Base-by-base conservation (phyloP, 2,113 vertebrate genomes). In the Willisornis vidua region DNA sequence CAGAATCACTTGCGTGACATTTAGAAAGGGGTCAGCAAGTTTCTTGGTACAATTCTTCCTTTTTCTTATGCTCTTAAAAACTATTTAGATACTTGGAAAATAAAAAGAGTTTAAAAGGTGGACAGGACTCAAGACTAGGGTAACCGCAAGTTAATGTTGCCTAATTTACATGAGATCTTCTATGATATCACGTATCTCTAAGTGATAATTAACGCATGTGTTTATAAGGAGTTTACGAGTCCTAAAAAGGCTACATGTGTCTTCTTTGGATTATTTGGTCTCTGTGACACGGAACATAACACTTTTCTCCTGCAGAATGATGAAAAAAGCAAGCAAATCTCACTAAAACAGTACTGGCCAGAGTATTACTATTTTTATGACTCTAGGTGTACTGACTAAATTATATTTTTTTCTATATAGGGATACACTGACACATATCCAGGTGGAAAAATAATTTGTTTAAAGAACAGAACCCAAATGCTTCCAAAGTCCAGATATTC, bases 1-100 rank as follows among this genome's bases (percentile, higher is more conserved):
- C 72, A 76, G 46, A 92, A 88, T 80, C 43, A 51, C 79, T 95
- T 59, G 35, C 41, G 61, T 90, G 90, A 89, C 82, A 87, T 93
- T 95, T 83, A 79, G 78, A 85, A 88, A 91, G 51, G 68, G 88
- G 79, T 94, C 83, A 88, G 79, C 31, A 88, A 86, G 51, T 84
- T 86, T 80, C 75, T 80, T 63, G 23, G 25, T 62, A 51, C 46
- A 86, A 19, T 84, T 92, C n/a, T 89, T 87, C 37, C 41, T 80
- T 75, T 93, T 80, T 4, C 33, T 83, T 80, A 15, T 0, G 0
- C 24, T 86, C 48, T 67, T 61, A 51, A 77, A 57, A 95, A 83
- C 8, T 66, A 51, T 93, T 76, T n/a, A 73, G 72, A 11, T 51
- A 62, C 33, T 77, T 92, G 24, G 25, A 90, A 96, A 90, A 25